Evolutionary conservation across 2,113 vertebrate species (phyloP).

Genomic region (Boleophthalmus pectinirostris): DNA sequence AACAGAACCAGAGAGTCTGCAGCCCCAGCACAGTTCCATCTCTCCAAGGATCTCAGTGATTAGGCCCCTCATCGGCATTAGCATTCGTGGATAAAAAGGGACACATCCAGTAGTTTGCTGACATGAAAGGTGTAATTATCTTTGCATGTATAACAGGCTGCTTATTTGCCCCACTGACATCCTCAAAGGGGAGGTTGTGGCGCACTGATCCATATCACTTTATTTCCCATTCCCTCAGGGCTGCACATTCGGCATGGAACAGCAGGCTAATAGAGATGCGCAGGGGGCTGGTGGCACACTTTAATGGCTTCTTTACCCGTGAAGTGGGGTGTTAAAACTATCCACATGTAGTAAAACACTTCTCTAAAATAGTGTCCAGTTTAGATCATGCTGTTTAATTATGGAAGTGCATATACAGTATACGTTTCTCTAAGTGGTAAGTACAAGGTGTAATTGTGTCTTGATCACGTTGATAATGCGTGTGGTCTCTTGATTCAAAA

Average conservation of each 20-base stretch:
- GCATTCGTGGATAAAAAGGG: slow-evolving; percentile 55
- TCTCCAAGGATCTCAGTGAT: slow-evolving; percentile 36
- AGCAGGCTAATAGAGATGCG: slow-evolving; percentile 58
- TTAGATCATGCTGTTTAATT: background rate
- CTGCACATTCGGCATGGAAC: slow-evolving; percentile 29
- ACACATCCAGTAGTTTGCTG: slow-evolving; percentile 57
- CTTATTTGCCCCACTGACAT: slow-evolving; percentile 61
- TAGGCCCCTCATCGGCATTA: slow-evolving; percentile 54
- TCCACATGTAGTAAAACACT: background rate
- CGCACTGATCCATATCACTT: slow-evolving; percentile 71
- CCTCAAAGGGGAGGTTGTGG: slow-evolving; percentile 58
- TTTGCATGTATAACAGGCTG: slow-evolving; percentile 67
- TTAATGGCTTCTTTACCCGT: slow-evolving; percentile 24
- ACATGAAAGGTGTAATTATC: slow-evolving; percentile 71
- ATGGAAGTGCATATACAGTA: too few species aligned
- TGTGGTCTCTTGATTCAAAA: too few species aligned
- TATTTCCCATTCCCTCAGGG: slow-evolving; percentile 56
- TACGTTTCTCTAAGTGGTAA: too few species aligned
- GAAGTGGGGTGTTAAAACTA: background rate
- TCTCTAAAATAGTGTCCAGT: background rate
- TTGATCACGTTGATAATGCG: too few species aligned
- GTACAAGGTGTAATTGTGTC: too few species aligned
- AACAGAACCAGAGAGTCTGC: slow-evolving; percentile 39
- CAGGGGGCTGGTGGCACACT: slow-evolving; percentile 35
- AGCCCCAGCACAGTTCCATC: slow-evolving; percentile 35